phyloP scores from a whole-genome alignment of 2,888 invertebrate species.

The Branchinecta sandiegonensis region DNA sequence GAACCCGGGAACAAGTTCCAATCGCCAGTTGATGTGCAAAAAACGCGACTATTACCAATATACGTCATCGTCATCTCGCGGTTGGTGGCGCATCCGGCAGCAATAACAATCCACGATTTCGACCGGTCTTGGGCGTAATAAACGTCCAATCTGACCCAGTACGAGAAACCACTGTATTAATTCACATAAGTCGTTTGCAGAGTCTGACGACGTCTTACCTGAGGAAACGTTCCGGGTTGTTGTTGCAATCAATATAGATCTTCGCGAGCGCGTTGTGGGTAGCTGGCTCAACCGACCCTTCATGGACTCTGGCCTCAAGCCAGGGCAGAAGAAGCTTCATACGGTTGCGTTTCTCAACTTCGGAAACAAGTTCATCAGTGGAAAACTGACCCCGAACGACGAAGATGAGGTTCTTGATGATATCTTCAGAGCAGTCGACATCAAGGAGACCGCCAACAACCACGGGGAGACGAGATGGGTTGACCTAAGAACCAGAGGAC shows the following conservation, averaged over 20 bases:
- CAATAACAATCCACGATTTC: not conserved
- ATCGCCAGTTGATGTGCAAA: too few relatives aligned
- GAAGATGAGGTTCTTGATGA: constrained; percentile 94
- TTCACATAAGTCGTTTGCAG: not conserved
- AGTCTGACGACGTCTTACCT: constrained; percentile 37
- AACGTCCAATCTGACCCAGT: too few relatives aligned
- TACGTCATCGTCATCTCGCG: too few relatives aligned
- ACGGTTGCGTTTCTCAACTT: constrained; percentile 83
- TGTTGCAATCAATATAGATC: constrained; percentile 98
- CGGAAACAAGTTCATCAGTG: constrained; percentile 95
- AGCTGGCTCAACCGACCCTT: constrained; percentile 90
- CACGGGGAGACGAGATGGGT: constrained; percentile 91
- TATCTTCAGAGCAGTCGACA: constrained; percentile 97
- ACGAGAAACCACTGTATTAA: too few relatives aligned
- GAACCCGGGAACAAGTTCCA: too few relatives aligned
- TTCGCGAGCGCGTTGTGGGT: constrained; percentile 99
- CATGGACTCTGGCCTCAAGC: constrained; percentile 93
- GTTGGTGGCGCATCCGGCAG: too few relatives aligned
- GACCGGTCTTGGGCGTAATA: not conserved
- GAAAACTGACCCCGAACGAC: constrained; percentile 97
- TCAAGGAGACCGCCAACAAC: constrained; percentile 94
- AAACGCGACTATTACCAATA: too few relatives aligned
- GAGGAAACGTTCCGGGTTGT: constrained; percentile 93
- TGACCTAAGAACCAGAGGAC: constrained; percentile 47
- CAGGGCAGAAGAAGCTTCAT: constrained; percentile 88